Conservation (phyloP, 2,888 invertebrate genomes). For the Empis stercorea region DNA sequence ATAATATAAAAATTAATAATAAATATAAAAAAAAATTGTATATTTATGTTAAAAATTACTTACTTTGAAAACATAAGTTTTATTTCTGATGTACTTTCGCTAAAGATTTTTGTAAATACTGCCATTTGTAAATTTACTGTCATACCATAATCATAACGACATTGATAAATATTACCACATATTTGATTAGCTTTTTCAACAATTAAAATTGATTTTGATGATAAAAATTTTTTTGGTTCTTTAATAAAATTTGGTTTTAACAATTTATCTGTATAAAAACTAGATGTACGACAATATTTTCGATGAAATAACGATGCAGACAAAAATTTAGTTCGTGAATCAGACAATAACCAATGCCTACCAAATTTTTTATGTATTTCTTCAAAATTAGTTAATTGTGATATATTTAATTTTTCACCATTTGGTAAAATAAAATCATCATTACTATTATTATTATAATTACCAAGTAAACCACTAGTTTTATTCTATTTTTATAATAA, state of each 20-base stretch:
- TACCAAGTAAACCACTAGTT: neutral
- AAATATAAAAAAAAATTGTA: neutral
- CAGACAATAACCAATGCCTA: too few relatives aligned
- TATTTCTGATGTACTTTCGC: conserved; percentile 34
- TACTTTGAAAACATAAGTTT: conserved; percentile 14
- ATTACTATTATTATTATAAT: neutral
- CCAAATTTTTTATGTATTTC: too few relatives aligned
- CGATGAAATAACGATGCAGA: too few relatives aligned
- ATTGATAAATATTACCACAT: conserved; percentile 67
- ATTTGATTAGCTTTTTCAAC: conserved; percentile 46
- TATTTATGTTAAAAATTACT: neutral
- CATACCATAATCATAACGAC: conserved; percentile 70
- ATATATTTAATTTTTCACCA: neutral
- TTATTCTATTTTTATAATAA: neutral
- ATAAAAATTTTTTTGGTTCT: conserved; percentile 52
- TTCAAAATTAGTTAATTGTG: too few relatives aligned
- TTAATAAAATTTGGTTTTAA: conserved; percentile 58
- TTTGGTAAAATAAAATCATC: neutral
- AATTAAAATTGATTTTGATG: conserved; percentile 48
- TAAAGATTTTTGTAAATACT: conserved; percentile 65
- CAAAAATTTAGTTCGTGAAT: too few relatives aligned
- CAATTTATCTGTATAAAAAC: conserved; percentile 58
- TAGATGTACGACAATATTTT: conserved; percentile 43
- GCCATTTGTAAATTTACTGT: conserved; percentile 67
- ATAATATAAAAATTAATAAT: neutral